A percentile compares a stretch with the other conserved stretches of the same genome.
phyloP scores from a whole-genome alignment of 2,797 vertebrate species.

The Spea hammondii region DNA sequence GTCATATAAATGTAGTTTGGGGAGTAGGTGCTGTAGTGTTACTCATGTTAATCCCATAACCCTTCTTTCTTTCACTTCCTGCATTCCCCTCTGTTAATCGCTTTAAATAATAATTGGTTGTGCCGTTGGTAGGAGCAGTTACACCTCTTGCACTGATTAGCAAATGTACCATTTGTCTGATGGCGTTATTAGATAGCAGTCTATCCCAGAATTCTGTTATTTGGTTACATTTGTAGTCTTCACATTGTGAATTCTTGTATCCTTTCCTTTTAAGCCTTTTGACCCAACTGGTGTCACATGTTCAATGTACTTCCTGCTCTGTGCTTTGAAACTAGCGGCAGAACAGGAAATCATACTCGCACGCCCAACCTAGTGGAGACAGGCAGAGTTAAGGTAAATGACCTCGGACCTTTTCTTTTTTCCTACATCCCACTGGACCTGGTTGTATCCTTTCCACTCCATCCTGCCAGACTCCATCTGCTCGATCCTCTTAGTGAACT shows the following conservation, averaged over 20 bases:
- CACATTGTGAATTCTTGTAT: not conserved
- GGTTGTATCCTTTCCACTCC: constrained; percentile 42
- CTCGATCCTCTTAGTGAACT: constrained; percentile 18
- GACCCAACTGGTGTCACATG: constrained; percentile 17
- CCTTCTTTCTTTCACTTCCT: too few species aligned
- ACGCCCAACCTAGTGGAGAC: constrained; percentile 34
- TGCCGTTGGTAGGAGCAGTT: too few species aligned
- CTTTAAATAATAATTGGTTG: too few species aligned
- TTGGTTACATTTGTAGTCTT: constrained; percentile 3
- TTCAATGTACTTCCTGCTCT: constrained; percentile 40
- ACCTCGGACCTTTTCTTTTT: constrained; percentile 40
- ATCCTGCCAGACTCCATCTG: constrained; percentile 50
- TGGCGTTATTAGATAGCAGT: not conserved
- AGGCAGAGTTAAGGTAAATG: constrained; percentile 34
- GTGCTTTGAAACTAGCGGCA: constrained; percentile 20
- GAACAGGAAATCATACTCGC: constrained; percentile 33
- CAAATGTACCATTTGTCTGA: not conserved
- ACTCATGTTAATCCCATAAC: too few species aligned
- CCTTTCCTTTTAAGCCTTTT: constrained; percentile 1
- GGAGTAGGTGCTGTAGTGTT: too few species aligned
- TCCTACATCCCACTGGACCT: constrained; percentile 5
- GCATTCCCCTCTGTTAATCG: too few species aligned
- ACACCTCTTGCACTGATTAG: not conserved
- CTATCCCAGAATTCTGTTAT: not conserved
- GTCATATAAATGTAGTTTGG: too few species aligned